Percentiles rank a stretch among this genome's conserved stretches.
phyloP scores from a whole-genome alignment of 2,113 vertebrate genomes.

The Indicator indicator region DNA sequence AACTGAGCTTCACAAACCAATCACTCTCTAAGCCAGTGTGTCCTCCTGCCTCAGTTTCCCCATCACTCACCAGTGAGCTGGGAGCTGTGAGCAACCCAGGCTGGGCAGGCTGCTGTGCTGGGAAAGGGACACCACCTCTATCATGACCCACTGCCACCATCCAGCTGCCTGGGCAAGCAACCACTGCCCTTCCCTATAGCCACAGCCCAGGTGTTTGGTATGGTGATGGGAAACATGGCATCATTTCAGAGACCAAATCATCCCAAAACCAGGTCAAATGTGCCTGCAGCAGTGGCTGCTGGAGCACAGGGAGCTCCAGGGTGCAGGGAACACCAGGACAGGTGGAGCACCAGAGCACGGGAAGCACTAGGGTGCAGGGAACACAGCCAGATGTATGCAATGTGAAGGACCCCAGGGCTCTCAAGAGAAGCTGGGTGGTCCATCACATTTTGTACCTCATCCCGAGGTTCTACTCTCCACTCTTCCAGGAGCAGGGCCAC shows the following conservation, averaged over 20 bases:
- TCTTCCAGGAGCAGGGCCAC: not conserved
- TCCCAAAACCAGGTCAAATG: not conserved
- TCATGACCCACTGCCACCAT: not conserved
- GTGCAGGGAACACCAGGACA: accelerated
- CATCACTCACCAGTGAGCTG: not conserved
- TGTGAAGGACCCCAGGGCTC: not conserved
- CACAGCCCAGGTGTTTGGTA: accelerated
- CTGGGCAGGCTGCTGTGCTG: accelerated
- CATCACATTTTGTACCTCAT: not conserved
- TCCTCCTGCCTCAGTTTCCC: not conserved
- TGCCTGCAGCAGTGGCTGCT: not conserved
- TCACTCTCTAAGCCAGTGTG: accelerated
- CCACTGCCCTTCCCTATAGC: not conserved
- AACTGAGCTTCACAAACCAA: not conserved
- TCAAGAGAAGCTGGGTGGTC: not conserved
- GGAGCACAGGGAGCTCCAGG: not conserved
- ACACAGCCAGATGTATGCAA: not conserved
- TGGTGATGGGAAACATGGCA: accelerated
- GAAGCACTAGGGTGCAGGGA: not conserved
- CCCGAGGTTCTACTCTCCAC: not conserved
- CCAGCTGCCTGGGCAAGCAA: not conserved
- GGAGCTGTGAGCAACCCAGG: not conserved
- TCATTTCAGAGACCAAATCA: not conserved
- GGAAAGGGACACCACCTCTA: not conserved
- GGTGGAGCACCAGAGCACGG: not conserved